Evolutionary conservation across 2,888 invertebrate genomes (phyloP).

Genomic region (Neoitamus cyanurus): DNA sequence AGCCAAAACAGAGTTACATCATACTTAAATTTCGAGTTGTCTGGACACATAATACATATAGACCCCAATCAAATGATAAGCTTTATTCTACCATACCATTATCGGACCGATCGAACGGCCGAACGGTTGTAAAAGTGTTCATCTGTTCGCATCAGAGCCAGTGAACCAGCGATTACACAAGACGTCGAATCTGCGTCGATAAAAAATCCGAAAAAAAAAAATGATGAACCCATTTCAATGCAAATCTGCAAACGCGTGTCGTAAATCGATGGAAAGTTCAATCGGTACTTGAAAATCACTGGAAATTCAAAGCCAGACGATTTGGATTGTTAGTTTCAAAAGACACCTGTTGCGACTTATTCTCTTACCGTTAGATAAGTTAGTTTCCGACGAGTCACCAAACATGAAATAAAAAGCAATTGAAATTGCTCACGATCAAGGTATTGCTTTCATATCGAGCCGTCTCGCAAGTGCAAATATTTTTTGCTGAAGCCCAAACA

Average conservation of each 20-base stretch:
- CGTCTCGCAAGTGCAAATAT: constrained; percentile 28
- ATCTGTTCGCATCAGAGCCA: neutral
- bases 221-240: neutral
- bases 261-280: neutral
- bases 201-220: neutral
- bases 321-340: neutral
- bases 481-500: constrained; percentile 29
- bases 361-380: neutral
- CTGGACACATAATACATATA: neutral
- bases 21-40: neutral
- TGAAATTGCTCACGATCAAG: neutral
- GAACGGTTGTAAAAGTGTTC: neutral
- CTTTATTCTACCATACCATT: neutral
- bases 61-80: neutral
- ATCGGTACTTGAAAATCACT: neutral
- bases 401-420: neutral
- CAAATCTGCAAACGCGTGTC: neutral
- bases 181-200: neutral
- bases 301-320: neutral
- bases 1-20: neutral
- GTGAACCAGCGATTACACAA: neutral
- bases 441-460: neutral
- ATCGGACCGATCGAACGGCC: neutral
- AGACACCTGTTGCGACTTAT: neutral
- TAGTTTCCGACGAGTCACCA: neutral